Percentiles rank a stretch among this genome's conserved stretches.
phyloP scores from a whole-genome alignment of 2,797 vertebrate species.

The Propithecus deckenii region DNA sequence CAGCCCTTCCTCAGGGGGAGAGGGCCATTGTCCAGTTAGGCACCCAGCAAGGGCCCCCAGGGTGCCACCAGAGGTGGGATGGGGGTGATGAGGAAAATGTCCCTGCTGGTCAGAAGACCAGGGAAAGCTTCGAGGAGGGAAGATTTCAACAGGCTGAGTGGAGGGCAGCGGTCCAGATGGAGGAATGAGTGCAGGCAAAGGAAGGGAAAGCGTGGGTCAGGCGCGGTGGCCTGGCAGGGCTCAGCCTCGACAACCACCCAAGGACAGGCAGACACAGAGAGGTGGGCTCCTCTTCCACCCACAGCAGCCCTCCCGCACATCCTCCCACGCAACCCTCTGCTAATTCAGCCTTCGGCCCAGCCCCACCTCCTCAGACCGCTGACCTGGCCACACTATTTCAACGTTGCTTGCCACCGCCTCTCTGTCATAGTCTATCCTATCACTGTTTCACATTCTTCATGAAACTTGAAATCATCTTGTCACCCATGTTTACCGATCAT shows the following conservation, averaged over 20 bases:
- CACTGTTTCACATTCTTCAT: background rate
- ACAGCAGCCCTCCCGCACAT: background rate
- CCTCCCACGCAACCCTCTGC: background rate
- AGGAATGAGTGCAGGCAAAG: background rate
- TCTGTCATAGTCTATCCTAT: background rate
- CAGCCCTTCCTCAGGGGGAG: background rate
- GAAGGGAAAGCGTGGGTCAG: background rate
- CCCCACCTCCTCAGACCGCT: background rate
- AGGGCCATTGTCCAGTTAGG: background rate
- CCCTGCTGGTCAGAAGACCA: background rate
- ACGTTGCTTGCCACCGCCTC: background rate
- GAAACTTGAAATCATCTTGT: background rate
- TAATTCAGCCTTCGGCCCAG: background rate
- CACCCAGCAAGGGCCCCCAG: background rate
- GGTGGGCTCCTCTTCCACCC: background rate
- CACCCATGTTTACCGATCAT: background rate
- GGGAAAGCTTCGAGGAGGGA: background rate
- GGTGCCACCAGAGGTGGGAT: too few relatives aligned
- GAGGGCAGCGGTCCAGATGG: background rate
- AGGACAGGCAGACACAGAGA: background rate
- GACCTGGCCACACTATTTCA: background rate
- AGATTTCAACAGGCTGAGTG: background rate
- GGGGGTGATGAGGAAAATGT: background rate
- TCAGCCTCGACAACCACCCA: fast-evolving
- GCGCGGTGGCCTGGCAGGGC: background rate